phyloP scores from a whole-genome alignment of 30 jellyfish, hydroid and myxozoan species.

The Cassiopea xamachana region DNA sequence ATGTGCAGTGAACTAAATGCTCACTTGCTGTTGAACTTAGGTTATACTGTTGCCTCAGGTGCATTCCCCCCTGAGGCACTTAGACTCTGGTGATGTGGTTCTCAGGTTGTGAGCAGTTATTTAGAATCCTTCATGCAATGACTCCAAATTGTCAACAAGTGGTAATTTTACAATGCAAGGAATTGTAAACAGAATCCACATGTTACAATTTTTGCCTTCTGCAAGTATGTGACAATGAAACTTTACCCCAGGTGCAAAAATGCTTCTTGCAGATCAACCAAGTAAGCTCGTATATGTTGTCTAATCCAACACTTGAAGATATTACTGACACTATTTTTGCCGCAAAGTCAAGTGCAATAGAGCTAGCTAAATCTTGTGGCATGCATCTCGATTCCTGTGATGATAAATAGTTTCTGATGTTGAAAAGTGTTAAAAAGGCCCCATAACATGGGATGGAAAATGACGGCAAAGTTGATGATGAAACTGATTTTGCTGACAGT shows the following conservation, averaged over 20 bases:
- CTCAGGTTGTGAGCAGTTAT: constrained; percentile 53
- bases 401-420: background rate
- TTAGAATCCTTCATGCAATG: constrained; percentile 42
- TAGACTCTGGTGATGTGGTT: constrained; percentile 38
- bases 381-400: constrained; percentile 8
- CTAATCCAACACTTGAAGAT: constrained; percentile 8
- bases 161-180: constrained; percentile 53
- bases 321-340: constrained; percentile 24
- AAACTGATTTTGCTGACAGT: constrained; percentile 23
- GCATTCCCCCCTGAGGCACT: constrained; percentile 43
- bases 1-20: constrained; percentile 48
- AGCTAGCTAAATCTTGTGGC: constrained; percentile 36
- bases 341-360: constrained; percentile 50
- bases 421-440: constrained; percentile 39
- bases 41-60: constrained; percentile 8
- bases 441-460: constrained; percentile 30
- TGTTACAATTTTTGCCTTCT: constrained; percentile 11
- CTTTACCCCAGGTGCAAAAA: constrained; percentile 39
- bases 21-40: constrained; percentile 39
- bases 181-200: constrained; percentile 33
- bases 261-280: constrained; percentile 26
- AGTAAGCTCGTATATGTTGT: constrained; percentile 16
- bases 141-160: constrained; percentile 42
- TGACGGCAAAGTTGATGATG: constrained; percentile 36
- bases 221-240: constrained; percentile 10